Conservation (phyloP, 1,140 invertebrate species). For the Musca vetustissima region DNA sequence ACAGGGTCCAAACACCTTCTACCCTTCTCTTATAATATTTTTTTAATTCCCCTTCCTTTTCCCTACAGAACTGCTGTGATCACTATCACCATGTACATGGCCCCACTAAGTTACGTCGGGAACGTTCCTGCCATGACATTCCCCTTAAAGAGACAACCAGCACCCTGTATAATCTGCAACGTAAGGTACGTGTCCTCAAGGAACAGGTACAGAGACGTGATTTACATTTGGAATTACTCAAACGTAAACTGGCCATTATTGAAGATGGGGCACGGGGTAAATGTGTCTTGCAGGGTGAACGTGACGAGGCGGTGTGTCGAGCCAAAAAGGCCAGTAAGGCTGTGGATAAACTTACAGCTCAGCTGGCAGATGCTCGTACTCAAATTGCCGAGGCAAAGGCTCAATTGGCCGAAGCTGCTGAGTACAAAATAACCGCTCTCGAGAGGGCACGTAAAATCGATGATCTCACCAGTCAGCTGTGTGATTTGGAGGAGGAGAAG, state of each 20-base stretch:
- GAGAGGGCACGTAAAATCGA: slow-evolving; percentile 81
- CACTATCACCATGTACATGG: slow-evolving; percentile 30
- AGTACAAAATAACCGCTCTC: slow-evolving; percentile 82
- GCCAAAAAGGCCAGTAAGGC: slow-evolving; percentile 77
- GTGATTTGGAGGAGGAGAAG: slow-evolving; percentile 52
- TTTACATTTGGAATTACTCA: slow-evolving; percentile 83
- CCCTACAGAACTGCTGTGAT: slow-evolving; percentile 28
- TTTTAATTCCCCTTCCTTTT: background rate
- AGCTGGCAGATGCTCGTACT: slow-evolving; percentile 70
- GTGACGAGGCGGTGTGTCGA: slow-evolving; percentile 74
- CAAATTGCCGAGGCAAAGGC: slow-evolving; percentile 75
- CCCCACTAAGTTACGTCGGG: slow-evolving; percentile 63
- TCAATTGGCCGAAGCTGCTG: slow-evolving; percentile 77
- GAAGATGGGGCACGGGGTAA: slow-evolving; percentile 73
- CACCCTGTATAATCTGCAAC: slow-evolving; percentile 80
- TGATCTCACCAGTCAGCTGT: slow-evolving; percentile 65
- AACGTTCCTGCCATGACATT: slow-evolving; percentile 72
- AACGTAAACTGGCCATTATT: slow-evolving; percentile 81
- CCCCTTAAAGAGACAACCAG: slow-evolving; percentile 71
- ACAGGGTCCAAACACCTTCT: too few species aligned
- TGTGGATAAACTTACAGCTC: slow-evolving; percentile 71
- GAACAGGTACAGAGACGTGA: slow-evolving; percentile 90
- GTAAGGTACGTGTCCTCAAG: slow-evolving; percentile 75
- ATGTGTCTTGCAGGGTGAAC: slow-evolving; percentile 66
- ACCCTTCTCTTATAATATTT: too few species aligned